Evolutionary conservation across 2,888 invertebrate species (phyloP).

Genomic region (Rhabditoides inermis): DNA sequence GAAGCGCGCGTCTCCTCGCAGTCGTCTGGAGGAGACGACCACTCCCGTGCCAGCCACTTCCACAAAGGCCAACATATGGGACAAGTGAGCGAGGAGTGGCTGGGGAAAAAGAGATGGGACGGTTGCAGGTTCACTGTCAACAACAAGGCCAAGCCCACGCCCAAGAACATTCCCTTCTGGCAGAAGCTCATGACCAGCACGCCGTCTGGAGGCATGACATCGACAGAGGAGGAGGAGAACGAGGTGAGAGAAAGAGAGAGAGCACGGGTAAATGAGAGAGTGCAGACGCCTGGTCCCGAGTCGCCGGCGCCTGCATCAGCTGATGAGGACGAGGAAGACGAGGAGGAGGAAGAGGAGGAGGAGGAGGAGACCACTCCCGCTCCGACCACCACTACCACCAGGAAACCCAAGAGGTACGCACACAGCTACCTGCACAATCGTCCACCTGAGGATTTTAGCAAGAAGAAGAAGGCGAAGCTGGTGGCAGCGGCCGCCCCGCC

Average conservation of each 20-base stretch:
- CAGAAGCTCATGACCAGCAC: slow-evolving; percentile 40
- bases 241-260: slow-evolving; percentile 15
- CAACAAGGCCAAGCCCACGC: slow-evolving; percentile 33
- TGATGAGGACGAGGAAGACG: slow-evolving; percentile 7
- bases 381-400: neutral
- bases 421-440: neutral
- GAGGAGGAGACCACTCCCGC: neutral
- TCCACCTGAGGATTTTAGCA: neutral
- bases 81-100: slow-evolving; percentile 28
- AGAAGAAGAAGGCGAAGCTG: neutral
- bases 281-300: neutral
- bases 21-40: slow-evolving; percentile 4
- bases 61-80: slow-evolving; percentile 38
- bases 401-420: slow-evolving; percentile 10
- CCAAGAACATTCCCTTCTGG: slow-evolving; percentile 49
- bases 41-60: slow-evolving; percentile 21
- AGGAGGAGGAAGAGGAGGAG: slow-evolving; percentile 18
- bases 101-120: too few species aligned
- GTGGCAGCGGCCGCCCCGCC: slow-evolving; percentile 15
- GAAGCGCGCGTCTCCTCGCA: slow-evolving; percentile 17
- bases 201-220: slow-evolving; percentile 12
- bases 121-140: slow-evolving; percentile 35
- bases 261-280: slow-evolving; percentile 15
- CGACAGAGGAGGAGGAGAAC: slow-evolving; percentile 14
- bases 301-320: neutral